Base-by-base conservation (phyloP, 1,140 invertebrate species). In the Papilio glaucus region DNA sequence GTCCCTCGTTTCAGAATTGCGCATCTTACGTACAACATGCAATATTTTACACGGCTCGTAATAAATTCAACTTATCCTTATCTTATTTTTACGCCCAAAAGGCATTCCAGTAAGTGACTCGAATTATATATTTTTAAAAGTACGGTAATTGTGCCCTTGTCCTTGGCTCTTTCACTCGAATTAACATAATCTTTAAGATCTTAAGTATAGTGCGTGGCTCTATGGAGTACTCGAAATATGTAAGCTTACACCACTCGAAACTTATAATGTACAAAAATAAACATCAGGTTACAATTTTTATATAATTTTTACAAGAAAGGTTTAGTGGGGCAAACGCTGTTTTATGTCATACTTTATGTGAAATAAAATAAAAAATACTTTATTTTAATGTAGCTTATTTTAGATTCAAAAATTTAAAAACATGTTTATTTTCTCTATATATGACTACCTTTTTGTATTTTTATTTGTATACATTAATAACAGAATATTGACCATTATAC, bases 11-110 rank as follows among this genome's bases (percentile, higher is more conserved):
- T 79, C 78, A 78, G 80, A 85, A 83, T 83, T 80, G 80, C 80
- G 69, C 80, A 78, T 84, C 77, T 82, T 81, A 77, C 79, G 77
- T 81, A 83, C 79, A 82, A 80, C 82, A 80, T 82, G 85, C 82
- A 81, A 85, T 86, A 83, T 85, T 87, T 87, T 87, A 84, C 75
- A 77, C 75, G 63, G 74, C 71, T 65, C 68, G 77, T 78, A 86
- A 87, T 87, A 89, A 85, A 86, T 84, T 84, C 82, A 72, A 81
- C 75, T 83, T 82, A 81, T 73, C 74, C 75, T 57, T 81, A 78
- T 80, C 63, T 83, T 83, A 82, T 83, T 85, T 86, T 83, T 85
- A 78, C 71, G 73, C 81, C 78, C 74, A 76, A 76, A 79, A 77
- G 80, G 72, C 70, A 77, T 81, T 77, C 72, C 39, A 41, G 61